These are phyloP conservation scores for Myodes glareolus DNA, from an alignment of 2,113 vertebrate genomes.

Conservation along the genomic window DNA sequence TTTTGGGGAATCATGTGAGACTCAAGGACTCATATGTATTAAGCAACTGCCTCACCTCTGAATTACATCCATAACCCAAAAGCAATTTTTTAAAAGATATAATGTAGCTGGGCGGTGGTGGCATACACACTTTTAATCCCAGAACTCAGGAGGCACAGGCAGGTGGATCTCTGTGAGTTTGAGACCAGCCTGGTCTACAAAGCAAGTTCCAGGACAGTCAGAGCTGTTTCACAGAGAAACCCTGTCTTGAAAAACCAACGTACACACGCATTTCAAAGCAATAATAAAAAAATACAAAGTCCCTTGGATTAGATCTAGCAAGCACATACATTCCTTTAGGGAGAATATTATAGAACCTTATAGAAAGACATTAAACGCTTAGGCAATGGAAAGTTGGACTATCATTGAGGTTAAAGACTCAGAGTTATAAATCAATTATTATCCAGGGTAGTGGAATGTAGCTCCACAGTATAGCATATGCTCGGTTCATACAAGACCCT, in stretches of 20 bases:
- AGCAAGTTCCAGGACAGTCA: no score
- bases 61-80: neutral
- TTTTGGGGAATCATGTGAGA: neutral
- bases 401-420: neutral
- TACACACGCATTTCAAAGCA: neutral
- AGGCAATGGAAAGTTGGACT: neutral
- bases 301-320: neutral
- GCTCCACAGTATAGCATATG: neutral
- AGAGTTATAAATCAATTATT: neutral
- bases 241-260: no score
- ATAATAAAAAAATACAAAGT: neutral
- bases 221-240: no score
- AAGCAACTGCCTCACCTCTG: neutral
- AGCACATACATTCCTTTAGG: neutral
- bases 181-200: neutral
- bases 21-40: neutral
- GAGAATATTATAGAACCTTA: neutral
- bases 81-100: neutral
- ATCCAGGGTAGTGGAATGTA: neutral
- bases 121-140: neutral
- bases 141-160: neutral
- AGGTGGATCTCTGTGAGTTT: neutral
- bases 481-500: neutral
- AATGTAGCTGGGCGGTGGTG: neutral
- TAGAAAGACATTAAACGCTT: neutral